Percentiles rank a stretch among this genome's conserved stretches.
phyloP scores from a whole-genome alignment of 2,113 vertebrate species.

The Sinocyclocheilus rhinocerous region DNA sequence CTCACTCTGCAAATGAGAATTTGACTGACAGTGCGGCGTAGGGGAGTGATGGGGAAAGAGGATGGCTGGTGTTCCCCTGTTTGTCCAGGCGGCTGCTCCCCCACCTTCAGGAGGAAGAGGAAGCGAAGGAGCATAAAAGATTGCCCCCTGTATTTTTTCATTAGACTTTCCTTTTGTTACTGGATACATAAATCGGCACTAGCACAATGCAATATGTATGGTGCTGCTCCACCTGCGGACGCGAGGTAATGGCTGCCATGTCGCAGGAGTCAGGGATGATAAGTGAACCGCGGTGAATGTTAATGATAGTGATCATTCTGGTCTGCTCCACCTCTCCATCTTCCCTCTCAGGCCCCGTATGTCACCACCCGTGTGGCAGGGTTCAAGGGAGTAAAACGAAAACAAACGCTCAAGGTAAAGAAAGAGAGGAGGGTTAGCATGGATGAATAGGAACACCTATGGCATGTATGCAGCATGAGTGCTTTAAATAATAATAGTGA shows the following conservation, averaged over 20 bases:
- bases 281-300: conserved; percentile 99
- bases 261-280: conserved; percentile 99
- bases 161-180: conserved; percentile 99
- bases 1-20: conserved; percentile 33
- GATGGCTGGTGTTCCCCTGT: background rate
- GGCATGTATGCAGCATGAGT: conserved; percentile 61
- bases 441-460: conserved; percentile 3
- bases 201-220: conserved; percentile 99
- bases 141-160: conserved; percentile 99
- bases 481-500: conserved; percentile 14
- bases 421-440: conserved; percentile 61
- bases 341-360: conserved; percentile 89
- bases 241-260: conserved; percentile 96
- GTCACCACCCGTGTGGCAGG: conserved; percentile 89
- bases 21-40: conserved; percentile 39
- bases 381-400: conserved; percentile 89
- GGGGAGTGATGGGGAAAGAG: conserved; percentile 19
- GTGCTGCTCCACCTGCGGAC: conserved; percentile 98
- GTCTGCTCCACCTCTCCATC: conserved; percentile 94
- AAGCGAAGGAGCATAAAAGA: conserved; percentile 89
- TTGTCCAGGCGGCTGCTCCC: conserved; percentile 13
- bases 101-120: conserved; percentile 34
- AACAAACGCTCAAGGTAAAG: conserved; percentile 78
- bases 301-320: conserved; percentile 99
- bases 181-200: conserved; percentile 99